Evolutionary conservation across 2,888 invertebrate species (phyloP).

Genomic region (Erynnis tages): DNA sequence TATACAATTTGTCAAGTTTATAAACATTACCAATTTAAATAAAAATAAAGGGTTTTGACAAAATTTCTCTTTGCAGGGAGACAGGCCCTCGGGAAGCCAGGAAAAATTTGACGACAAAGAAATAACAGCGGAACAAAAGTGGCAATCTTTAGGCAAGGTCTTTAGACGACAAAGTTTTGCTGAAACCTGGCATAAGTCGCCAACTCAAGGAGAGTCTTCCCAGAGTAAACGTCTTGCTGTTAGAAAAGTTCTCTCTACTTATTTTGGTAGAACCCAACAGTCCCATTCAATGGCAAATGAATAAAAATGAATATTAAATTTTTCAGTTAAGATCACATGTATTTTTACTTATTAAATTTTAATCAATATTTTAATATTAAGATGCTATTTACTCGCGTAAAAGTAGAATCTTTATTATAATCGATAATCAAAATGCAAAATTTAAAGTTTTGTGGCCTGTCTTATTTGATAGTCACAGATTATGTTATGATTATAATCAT

Average conservation of each 20-base stretch:
- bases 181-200: slow-evolving; percentile 60
- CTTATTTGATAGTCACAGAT: no score
- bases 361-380: no score
- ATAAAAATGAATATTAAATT: slow-evolving; percentile 42
- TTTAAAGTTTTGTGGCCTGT: no score
- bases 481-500: no score
- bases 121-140: slow-evolving; percentile 67
- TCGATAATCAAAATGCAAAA: no score
- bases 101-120: slow-evolving; percentile 64
- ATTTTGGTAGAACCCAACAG: slow-evolving; percentile 67
- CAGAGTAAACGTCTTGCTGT: slow-evolving; percentile 62
- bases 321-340: neutral
- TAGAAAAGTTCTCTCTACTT: slow-evolving; percentile 68
- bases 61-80: slow-evolving; percentile 49
- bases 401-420: no score
- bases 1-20: neutral
- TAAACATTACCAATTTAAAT: no score
- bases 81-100: slow-evolving; percentile 59
- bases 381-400: no score
- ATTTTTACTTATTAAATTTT: neutral
- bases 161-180: slow-evolving; percentile 70
- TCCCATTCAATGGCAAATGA: slow-evolving; percentile 45
- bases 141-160: slow-evolving; percentile 75
- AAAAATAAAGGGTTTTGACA: no score
- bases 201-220: slow-evolving; percentile 59